These are phyloP conservation scores for Drosophila santomea DNA, from an alignment of 1,140 invertebrate genomes.

Conservation along the genomic window DNA sequence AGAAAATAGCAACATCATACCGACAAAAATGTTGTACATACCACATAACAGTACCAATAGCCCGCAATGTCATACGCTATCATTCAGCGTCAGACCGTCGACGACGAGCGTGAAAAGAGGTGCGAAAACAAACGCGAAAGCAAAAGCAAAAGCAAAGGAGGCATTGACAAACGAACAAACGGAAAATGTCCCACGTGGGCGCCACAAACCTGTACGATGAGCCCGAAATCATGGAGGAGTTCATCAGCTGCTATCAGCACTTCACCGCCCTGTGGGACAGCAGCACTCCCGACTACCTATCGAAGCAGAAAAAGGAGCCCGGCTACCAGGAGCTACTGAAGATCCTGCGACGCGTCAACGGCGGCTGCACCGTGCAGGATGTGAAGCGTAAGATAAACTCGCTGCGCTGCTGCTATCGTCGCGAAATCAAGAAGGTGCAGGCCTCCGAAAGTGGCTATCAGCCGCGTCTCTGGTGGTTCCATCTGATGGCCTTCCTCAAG, in stretches of 20 bases:
- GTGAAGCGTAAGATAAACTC: conserved; percentile 72
- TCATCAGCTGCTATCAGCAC: conserved; percentile 68
- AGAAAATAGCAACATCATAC: not conserved
- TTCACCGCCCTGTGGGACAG: conserved; percentile 63
- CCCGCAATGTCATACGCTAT: not conserved
- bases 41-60: not conserved
- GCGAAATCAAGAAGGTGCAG: conserved; percentile 59
- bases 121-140: too few relatives aligned
- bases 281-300: conserved; percentile 49
- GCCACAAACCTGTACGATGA: conserved; percentile 50
- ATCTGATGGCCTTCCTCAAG: conserved; percentile 62
- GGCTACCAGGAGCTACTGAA: conserved; percentile 63
- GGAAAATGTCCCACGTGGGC: conserved; percentile 1
- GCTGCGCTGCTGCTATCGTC: conserved; percentile 60
- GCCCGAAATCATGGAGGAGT: conserved; percentile 65
- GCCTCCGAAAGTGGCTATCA: conserved; percentile 40
- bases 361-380: conserved; percentile 45
- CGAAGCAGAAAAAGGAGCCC: conserved; percentile 60
- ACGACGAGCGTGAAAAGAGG: not conserved
- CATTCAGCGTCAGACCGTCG: conserved; percentile 23
- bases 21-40: not conserved
- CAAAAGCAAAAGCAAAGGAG: too few relatives aligned
- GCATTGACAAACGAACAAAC: too few relatives aligned
- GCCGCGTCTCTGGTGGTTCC: conserved; percentile 71
- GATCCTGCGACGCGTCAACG: conserved; percentile 55